A percentile compares a stretch with the other conserved stretches of the same genome.
Conservation (phyloP, 2,888 invertebrate species). For the Ctenicera cuprea region DNA sequence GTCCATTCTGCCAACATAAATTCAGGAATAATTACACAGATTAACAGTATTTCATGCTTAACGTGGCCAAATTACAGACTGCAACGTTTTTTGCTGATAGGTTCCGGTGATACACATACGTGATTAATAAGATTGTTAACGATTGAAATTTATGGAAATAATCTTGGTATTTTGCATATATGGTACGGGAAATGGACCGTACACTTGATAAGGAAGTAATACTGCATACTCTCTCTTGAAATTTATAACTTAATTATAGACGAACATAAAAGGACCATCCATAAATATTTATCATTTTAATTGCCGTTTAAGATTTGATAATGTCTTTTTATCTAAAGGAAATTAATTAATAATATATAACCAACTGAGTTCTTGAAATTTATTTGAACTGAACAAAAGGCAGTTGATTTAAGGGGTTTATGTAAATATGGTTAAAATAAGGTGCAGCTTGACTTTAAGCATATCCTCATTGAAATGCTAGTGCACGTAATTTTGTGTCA, state of each 20-base stretch:
- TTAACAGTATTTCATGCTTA: constrained; percentile 47
- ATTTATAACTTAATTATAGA: constrained; percentile 30
- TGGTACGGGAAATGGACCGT: constrained; percentile 33
- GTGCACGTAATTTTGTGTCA: constrained; percentile 31
- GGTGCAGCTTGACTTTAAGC: constrained; percentile 9
- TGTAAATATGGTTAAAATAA: background rate
- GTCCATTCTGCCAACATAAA: constrained; percentile 37
- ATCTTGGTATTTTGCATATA: constrained; percentile 34
- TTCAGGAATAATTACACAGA: constrained; percentile 40
- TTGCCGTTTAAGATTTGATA: background rate
- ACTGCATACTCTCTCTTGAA: background rate
- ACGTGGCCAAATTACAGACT: constrained; percentile 43
- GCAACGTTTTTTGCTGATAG: constrained; percentile 29
- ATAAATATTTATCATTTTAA: background rate
- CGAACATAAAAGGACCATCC: background rate
- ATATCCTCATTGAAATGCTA: background rate
- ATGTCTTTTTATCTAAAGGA: background rate
- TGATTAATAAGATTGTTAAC: constrained; percentile 35
- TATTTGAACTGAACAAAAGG: too few species aligned
- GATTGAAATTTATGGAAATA: constrained; percentile 42
- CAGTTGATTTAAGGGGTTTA: too few species aligned
- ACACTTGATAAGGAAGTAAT: constrained; percentile 27
- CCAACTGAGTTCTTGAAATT: too few species aligned
- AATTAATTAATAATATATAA: too few species aligned
- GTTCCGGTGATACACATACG: constrained; percentile 42